Base-by-base conservation (phyloP, 2,888 invertebrate species). In the Amphipyra berbera region DNA sequence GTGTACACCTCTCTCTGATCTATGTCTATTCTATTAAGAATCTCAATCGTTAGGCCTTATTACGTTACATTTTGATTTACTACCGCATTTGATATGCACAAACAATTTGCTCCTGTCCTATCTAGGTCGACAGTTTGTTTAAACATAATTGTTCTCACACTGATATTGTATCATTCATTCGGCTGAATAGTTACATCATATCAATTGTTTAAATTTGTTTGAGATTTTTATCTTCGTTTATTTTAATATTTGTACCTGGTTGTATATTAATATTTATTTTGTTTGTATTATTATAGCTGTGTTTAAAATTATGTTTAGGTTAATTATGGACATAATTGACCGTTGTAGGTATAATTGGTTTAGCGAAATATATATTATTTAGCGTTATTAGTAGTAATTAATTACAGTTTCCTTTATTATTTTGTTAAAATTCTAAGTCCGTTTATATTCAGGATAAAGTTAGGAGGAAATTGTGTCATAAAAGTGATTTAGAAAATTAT, bases 61-160 rank as follows among this genome's bases (percentile, higher is more conserved):
- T 68, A 49, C 35, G 27, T 47, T 58, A 13, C 41, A 47, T 50
- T 58, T 50, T 71, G 74, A 73, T 71, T 71, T 58, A 71, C 40
- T 63, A 33, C 46, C 37, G 46, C 21, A 55, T 45, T 61, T 54
- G 69, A 71, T 73, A 71, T 58, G 74, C 56, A 46, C 46, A 44
- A 30, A 15, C 64, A 56, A 64, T 64, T 73, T 53, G 48, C 49
- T 59, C 13, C 46, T 44, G 42, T 35, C 37, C 44, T 68, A 71
- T 48, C 50, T 78, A 50, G 74, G 77, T 61, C 77, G 33, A 14
- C 37, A 21, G 61, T 69, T 61, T 54, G 42, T 76, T 67, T 63
- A 69, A 64, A 59, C 41, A 55, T 72, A 60, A 64, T 69, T 68
- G 59, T 76, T 76, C 76, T 54, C 76, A 76, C 67, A 73, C 65